These are phyloP conservation scores for Lerista edwardsae DNA, from an alignment of 2,797 vertebrate genomes.

Conservation along the genomic window DNA sequence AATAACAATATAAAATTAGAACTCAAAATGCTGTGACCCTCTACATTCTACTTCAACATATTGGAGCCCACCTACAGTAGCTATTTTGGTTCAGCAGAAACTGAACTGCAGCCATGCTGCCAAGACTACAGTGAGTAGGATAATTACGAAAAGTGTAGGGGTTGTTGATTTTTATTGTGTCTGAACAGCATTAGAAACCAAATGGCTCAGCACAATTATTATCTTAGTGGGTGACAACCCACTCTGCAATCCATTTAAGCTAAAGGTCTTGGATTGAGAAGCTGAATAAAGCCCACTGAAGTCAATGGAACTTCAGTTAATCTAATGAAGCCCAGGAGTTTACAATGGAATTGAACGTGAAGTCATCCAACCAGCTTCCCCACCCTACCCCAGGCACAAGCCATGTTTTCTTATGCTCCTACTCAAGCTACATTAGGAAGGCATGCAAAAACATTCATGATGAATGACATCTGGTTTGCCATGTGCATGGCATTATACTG, in stretches of 20 bases:
- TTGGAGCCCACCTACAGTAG: conserved; percentile 46
- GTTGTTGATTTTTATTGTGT: background rate
- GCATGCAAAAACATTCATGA: background rate
- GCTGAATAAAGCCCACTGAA: conserved; percentile 18
- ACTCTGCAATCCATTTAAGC: conserved; percentile 25
- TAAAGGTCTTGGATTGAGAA: conserved; percentile 11
- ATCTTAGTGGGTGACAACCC: conserved; percentile 22
- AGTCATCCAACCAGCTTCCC: background rate
- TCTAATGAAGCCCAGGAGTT: background rate
- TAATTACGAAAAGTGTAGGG: conserved; percentile 41
- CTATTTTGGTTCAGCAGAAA: conserved; percentile 48
- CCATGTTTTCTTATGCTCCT: background rate
- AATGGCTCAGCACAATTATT: conserved; percentile 21
- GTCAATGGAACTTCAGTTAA: conserved; percentile 4
- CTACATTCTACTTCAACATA: conserved; percentile 39
- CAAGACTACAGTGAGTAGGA: conserved; percentile 43
- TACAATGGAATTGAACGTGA: background rate
- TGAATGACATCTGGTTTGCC: background rate
- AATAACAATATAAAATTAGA: conserved; percentile 49
- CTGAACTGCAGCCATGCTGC: conserved; percentile 29
- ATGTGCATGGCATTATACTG: background rate
- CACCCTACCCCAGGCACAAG: background rate
- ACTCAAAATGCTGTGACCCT: conserved; percentile 29
- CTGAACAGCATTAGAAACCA: background rate
- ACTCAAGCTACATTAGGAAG: background rate